Evolutionary conservation across 2,888 invertebrate species (phyloP).

Genomic region (Andrena dorsata): DNA sequence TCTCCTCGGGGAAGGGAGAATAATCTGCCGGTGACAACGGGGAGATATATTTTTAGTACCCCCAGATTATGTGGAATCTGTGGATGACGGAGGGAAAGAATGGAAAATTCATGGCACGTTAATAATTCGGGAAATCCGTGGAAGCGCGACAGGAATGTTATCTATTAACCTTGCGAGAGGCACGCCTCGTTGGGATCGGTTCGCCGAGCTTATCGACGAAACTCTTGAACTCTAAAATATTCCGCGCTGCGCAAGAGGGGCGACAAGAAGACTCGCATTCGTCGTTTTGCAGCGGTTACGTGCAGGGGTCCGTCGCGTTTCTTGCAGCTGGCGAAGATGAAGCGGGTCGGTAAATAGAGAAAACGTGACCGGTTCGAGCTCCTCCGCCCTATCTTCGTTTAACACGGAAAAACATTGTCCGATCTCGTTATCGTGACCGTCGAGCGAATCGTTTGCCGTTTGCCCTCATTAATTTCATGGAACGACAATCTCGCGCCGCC

Average conservation of each 20-base stretch:
- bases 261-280: slow-evolving; percentile 36
- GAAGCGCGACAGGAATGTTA: slow-evolving; percentile 42
- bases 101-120: slow-evolving; percentile 12
- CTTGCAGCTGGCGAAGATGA: slow-evolving; percentile 58
- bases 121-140: slow-evolving; percentile 28
- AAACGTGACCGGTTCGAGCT: slow-evolving; percentile 68
- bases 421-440: slow-evolving; percentile 58
- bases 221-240: slow-evolving; percentile 78
- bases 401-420: slow-evolving; percentile 53
- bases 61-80: slow-evolving; percentile 3
- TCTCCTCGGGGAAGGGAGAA: neutral
- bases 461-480: slow-evolving; percentile 52
- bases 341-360: slow-evolving; percentile 55
- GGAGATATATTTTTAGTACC: slow-evolving; percentile 11
- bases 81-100: neutral
- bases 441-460: slow-evolving; percentile 52
- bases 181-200: slow-evolving; percentile 69
- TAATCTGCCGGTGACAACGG: slow-evolving; percentile 9
- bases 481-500: slow-evolving; percentile 35
- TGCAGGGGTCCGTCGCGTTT: slow-evolving; percentile 58
- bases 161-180: slow-evolving; percentile 74
- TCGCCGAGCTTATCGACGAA: slow-evolving; percentile 71
- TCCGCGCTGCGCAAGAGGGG: slow-evolving; percentile 66
- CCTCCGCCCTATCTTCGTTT: slow-evolving; percentile 47
- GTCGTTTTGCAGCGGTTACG: slow-evolving; percentile 61